Percentiles rank a stretch among this genome's conserved stretches.
phyloP scores from a whole-genome alignment of 92 coral and sea anemone species.

The Virgularia gustaviana region DNA sequence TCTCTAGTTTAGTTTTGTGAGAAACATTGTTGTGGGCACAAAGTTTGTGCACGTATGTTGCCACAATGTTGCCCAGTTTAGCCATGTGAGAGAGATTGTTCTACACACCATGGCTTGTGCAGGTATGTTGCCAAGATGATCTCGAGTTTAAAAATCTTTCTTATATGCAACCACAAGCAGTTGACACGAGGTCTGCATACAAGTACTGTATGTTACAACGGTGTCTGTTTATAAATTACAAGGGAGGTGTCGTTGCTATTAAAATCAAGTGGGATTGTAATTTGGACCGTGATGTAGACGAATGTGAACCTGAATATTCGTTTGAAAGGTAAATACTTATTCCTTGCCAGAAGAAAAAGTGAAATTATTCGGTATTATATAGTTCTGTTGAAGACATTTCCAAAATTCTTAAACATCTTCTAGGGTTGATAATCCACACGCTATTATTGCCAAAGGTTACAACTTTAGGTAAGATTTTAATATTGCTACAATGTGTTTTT shows the following conservation, averaged over 20 bases:
- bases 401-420: neutral
- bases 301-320: slow-evolving; percentile 78
- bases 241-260: slow-evolving; percentile 98
- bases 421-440: slow-evolving; percentile 74
- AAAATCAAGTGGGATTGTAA: slow-evolving; percentile 86
- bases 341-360: slow-evolving; percentile 26
- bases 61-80: too few species aligned
- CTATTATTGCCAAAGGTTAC: slow-evolving; percentile 86
- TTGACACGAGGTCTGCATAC: neutral
- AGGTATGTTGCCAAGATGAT: neutral
- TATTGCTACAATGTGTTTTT: neutral
- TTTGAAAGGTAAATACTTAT: slow-evolving; percentile 62
- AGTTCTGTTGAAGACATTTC: neutral
- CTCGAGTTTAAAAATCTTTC: too few species aligned
- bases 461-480: slow-evolving; percentile 81
- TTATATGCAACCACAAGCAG: neutral
- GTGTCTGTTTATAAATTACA: neutral
- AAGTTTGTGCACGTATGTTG: too few species aligned
- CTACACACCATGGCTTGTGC: too few species aligned
- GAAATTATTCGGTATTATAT: neutral
- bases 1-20: too few species aligned
- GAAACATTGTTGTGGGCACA: too few species aligned
- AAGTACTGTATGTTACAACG: neutral
- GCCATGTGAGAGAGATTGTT: too few species aligned
- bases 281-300: slow-evolving; percentile 71